Evolutionary conservation across 2,113 vertebrate species (phyloP).

Genomic region (Zosterops lateralis): DNA sequence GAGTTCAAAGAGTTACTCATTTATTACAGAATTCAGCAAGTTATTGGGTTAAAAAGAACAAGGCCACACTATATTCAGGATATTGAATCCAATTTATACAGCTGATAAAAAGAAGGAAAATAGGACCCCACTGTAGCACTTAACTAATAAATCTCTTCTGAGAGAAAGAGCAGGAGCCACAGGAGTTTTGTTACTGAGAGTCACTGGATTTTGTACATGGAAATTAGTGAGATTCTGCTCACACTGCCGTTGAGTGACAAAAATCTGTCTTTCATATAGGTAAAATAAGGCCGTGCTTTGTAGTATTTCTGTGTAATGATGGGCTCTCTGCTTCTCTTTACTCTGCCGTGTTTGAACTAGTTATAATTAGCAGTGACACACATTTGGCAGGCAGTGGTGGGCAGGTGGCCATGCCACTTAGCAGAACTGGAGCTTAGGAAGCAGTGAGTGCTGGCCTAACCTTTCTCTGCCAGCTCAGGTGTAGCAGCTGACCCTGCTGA

Average conservation of each 20-base stretch:
- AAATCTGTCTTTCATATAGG: background rate
- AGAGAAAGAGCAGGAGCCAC: background rate
- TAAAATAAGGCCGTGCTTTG: background rate
- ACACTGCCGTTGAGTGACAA: background rate
- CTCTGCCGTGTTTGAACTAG: background rate
- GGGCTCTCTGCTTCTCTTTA: constrained; percentile 12
- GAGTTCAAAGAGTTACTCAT: background rate
- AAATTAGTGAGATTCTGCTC: constrained; percentile 1
- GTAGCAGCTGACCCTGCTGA: background rate
- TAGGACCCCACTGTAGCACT: background rate
- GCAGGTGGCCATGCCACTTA: constrained; percentile 29
- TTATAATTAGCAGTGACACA: background rate
- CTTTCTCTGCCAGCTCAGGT: constrained; percentile 28
- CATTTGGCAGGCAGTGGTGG: constrained; percentile 21
- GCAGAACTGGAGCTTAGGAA: constrained; percentile 11
- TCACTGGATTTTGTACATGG: background rate
- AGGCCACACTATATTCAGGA: background rate
- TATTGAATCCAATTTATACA: background rate
- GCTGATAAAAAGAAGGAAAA: background rate
- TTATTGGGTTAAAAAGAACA: background rate
- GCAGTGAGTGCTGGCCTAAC: background rate
- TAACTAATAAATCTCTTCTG: background rate
- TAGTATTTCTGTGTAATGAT: constrained; percentile 7
- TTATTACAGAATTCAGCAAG: constrained; percentile 3
- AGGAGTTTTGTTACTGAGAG: background rate